A percentile compares a stretch with the other conserved stretches of the same genome.
phyloP scores from a whole-genome alignment of 2,113 vertebrate species.

The Chrysemys picta region DNA sequence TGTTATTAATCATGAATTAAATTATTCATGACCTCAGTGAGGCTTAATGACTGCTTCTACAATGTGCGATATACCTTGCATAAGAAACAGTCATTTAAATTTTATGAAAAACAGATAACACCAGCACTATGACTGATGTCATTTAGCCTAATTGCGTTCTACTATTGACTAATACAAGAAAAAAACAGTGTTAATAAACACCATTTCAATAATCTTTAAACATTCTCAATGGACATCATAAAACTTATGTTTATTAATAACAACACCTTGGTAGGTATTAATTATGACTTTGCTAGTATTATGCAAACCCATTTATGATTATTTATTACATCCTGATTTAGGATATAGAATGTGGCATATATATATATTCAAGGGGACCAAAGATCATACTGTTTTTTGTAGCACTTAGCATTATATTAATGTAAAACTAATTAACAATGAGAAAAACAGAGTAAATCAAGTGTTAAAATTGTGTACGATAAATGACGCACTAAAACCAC shows the following conservation, averaged over 20 bases:
- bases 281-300: not conserved
- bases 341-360: constrained; percentile 3
- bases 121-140: not conserved
- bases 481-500: constrained; percentile 11
- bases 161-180: not conserved
- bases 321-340: constrained; percentile 32
- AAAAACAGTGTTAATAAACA: constrained; percentile 18
- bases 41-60: constrained; percentile 31
- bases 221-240: not conserved
- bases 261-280: constrained; percentile 8
- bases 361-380: constrained; percentile 19
- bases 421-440: constrained; percentile 44
- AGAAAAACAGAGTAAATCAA: constrained; percentile 31
- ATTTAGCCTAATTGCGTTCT: not conserved
- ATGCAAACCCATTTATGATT: not conserved
- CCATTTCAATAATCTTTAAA: not conserved
- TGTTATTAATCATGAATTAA: constrained; percentile 73
- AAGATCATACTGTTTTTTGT: not conserved
- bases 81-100: constrained; percentile 54
- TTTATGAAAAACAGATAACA: constrained; percentile 25
- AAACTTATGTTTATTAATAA: constrained; percentile 1
- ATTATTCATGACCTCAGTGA: constrained; percentile 61
- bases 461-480: constrained; percentile 1
- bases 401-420: constrained; percentile 22
- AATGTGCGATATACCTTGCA: constrained; percentile 51